These are phyloP conservation scores for Dasyornis broadbenti DNA, from an alignment of 2,113 vertebrate species.

Conservation along the genomic window DNA sequence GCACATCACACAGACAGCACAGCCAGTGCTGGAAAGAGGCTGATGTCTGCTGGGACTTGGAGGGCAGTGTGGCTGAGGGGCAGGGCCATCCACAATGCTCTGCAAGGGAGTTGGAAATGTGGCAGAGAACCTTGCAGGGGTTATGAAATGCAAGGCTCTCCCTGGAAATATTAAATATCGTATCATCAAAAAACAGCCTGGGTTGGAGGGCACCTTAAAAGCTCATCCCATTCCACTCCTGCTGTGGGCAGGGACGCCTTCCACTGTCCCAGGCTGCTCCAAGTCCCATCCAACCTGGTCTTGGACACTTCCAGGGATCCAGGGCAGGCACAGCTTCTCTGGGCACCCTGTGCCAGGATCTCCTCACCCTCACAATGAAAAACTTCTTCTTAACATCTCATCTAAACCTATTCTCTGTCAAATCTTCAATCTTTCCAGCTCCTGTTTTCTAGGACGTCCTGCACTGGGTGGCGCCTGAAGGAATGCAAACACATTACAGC, in stretches of 20 bases:
- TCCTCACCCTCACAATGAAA: fast-evolving
- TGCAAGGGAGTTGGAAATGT: not conserved
- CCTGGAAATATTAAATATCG: not conserved
- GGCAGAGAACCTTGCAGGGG: not conserved
- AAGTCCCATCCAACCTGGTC: fast-evolving
- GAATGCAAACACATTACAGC: not conserved
- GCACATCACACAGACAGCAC: fast-evolving
- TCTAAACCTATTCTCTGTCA: not conserved
- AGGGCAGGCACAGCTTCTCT: not conserved
- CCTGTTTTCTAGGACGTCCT: not conserved
- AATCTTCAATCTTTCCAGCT: not conserved
- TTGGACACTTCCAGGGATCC: not conserved
- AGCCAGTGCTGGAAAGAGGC: not conserved
- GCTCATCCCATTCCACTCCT: not conserved
- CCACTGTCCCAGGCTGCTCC: fast-evolving
- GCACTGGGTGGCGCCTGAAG: not conserved
- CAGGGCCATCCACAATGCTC: fast-evolving
- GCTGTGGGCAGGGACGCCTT: no score
- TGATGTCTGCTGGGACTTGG: fast-evolving
- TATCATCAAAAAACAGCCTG: not conserved
- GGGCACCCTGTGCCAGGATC: not conserved
- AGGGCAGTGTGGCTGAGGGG: fast-evolving
- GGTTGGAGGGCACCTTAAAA: not conserved
- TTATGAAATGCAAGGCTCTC: not conserved
- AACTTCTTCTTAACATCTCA: not conserved